Evolutionary conservation across 2,113 vertebrate genomes (phyloP), one percentile per base, ranked within the genome.

Genomic region (Carassius carassius): DNA sequence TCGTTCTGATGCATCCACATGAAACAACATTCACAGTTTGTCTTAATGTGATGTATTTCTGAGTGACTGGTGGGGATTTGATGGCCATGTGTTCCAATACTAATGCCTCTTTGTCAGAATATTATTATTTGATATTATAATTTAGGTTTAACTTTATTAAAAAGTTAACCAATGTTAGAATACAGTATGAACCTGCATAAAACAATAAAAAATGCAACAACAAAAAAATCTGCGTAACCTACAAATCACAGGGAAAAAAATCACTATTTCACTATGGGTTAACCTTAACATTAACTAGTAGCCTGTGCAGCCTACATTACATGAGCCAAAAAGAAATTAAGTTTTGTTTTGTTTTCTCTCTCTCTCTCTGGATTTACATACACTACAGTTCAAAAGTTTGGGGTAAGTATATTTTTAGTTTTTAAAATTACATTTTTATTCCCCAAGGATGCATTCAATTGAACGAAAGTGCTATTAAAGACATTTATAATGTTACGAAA

Each of bases 1-100:
- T 97, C 95, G 95, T 98, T 98, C 21, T 23, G 21, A 73, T 47
- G n/a, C 17, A 69, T 69, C 65, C 3, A 67, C 25, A 32, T 67
- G 5, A 67, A 67, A 67, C 63, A 23, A 23, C n/a, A 62, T 23
- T 62, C n/a, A 4, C 60, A 12, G n/a, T 23, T n/a, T 3, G 19
- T 23, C 10, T 62, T 23, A 11, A 12, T 19, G 10, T 1, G 3
- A 23, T 0, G 9, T n/a, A 2, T 23, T 62, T 23, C n/a, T 10
- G 58, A 23, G 21, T 21, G 58, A 62, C 3, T 23, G 7, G 1
- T 6, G 51, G 51, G 17, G 14, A 17, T 54, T 54, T 54, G 51
- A 16, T 54, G 1, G 51, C 58, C 58, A 10, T 62, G 21, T 23
- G 21, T 11, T 54, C 51, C 51, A 6, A 5, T 54, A 17, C 16